phyloP scores from a whole-genome alignment of 2,113 vertebrate species.

The Oncorhynchus nerka region DNA sequence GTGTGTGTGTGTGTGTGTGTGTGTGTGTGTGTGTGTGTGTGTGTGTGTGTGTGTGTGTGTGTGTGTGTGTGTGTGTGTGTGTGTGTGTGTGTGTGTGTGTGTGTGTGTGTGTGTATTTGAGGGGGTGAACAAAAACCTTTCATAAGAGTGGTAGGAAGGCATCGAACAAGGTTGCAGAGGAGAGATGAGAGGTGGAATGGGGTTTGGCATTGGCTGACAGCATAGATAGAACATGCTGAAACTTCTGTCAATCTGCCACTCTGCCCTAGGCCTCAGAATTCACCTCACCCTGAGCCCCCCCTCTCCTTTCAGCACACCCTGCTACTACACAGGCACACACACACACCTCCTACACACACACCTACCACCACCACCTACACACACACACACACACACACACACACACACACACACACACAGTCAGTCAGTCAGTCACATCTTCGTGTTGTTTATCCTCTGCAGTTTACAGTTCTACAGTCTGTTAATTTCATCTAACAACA shows the following conservation, averaged over 20 bases:
- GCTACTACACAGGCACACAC: background rate
- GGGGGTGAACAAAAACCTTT: background rate
- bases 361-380: too few relatives aligned
- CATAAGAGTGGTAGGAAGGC: background rate
- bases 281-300: background rate
- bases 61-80: too few relatives aligned
- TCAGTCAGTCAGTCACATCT: background rate
- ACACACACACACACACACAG: background rate
- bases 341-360: background rate
- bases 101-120: too few relatives aligned
- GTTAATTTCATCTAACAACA: background rate
- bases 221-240: background rate
- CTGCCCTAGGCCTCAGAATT: background rate
- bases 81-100: background rate
- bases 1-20: too few relatives aligned
- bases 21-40: too few relatives aligned
- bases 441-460: background rate
- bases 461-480: background rate
- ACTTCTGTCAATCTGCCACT: background rate
- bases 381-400: too few relatives aligned
- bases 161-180: background rate
- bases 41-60: too few relatives aligned
- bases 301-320: too few relatives aligned
- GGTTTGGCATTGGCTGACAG: background rate
- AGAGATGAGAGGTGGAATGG: background rate